A percentile compares a stretch with the other conserved stretches of the same genome.
These are phyloP conservation scores for Drosophila chauvacae DNA, from an alignment of 1,140 invertebrate species.

Conservation along the genomic window DNA sequence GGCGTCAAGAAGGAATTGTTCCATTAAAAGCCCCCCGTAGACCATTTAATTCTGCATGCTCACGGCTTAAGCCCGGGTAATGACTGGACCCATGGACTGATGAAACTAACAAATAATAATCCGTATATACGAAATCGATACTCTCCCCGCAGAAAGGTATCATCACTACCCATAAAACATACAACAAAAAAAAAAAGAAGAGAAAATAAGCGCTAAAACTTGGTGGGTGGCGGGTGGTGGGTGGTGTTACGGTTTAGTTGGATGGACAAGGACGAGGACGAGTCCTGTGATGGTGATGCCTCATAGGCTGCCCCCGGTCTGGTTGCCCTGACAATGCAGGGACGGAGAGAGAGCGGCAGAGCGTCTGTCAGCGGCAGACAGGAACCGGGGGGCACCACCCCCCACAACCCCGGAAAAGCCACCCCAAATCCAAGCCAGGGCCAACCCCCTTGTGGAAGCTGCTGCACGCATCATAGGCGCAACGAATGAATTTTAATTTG, in stretches of 20 bases:
- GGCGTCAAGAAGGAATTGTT: not conserved
- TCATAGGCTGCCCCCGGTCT: conserved; percentile 33
- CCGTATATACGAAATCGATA: conserved; percentile 13
- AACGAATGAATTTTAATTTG: conserved; percentile 84
- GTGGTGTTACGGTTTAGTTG: conserved; percentile 7
- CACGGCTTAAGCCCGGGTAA: not conserved
- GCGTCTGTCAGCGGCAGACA: conserved; percentile 43
- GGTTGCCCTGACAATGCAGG: conserved; percentile 52
- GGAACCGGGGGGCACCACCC: not conserved
- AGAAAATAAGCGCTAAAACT: conserved; percentile 34
- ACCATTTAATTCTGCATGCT: not conserved
- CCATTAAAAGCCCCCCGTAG: not conserved
- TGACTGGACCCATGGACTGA: not conserved
- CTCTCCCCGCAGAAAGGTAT: conserved; percentile 31
- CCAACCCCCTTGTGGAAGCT: conserved; percentile 14
- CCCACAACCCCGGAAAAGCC: not conserved
- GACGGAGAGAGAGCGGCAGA: not conserved
- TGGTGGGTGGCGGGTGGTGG: conserved; percentile 22
- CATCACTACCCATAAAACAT: not conserved
- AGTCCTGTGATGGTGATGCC: not conserved
- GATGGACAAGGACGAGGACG: not conserved
- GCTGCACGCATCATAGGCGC: conserved; percentile 77
- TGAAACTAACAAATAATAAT: conserved; percentile 16
- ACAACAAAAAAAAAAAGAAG: not conserved
- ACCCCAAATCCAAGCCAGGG: not conserved